These are phyloP conservation scores for Drosophila sulfurigaster DNA, from an alignment of 1,140 invertebrate genomes.

Conservation along the genomic window DNA sequence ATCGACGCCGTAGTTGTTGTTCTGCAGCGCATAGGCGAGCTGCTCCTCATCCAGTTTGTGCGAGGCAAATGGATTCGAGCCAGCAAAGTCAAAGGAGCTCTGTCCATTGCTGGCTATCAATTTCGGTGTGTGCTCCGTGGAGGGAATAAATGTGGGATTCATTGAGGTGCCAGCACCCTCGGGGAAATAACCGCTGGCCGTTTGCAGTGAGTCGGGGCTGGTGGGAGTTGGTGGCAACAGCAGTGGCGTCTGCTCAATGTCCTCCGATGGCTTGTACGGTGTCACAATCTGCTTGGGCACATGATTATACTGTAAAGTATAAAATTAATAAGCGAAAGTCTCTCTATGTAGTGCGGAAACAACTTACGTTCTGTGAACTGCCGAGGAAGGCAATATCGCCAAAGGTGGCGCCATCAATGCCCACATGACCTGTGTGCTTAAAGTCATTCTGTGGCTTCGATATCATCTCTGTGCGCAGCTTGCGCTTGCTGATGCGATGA, in stretches of 20 bases:
- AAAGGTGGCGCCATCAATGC: conserved; percentile 98
- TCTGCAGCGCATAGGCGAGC: conserved; percentile 71
- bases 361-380: conserved; percentile 86
- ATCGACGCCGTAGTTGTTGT: conserved; percentile 75
- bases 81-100: conserved; percentile 77
- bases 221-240: conserved; percentile 85
- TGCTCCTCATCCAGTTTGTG: conserved; percentile 69
- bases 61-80: conserved; percentile 78
- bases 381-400: conserved; percentile 95
- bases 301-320: conserved; percentile 88
- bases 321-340: neutral
- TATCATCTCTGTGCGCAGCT: conserved; percentile 96
- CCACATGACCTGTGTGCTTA: conserved; percentile 98
- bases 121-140: conserved; percentile 81
- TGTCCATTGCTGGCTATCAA: conserved; percentile 70
- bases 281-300: conserved; percentile 94
- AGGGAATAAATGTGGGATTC: conserved; percentile 83
- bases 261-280: conserved; percentile 94
- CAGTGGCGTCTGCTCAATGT: conserved; percentile 88
- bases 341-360: neutral
- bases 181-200: conserved; percentile 81
- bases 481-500: conserved; percentile 86
- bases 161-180: conserved; percentile 71
- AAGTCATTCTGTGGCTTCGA: conserved; percentile 98
- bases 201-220: conserved; percentile 86